Evolutionary conservation across 2,113 vertebrate genomes (phyloP), one percentile per base, ranked within the genome.

Genomic region (Hystrix brachyura): DNA sequence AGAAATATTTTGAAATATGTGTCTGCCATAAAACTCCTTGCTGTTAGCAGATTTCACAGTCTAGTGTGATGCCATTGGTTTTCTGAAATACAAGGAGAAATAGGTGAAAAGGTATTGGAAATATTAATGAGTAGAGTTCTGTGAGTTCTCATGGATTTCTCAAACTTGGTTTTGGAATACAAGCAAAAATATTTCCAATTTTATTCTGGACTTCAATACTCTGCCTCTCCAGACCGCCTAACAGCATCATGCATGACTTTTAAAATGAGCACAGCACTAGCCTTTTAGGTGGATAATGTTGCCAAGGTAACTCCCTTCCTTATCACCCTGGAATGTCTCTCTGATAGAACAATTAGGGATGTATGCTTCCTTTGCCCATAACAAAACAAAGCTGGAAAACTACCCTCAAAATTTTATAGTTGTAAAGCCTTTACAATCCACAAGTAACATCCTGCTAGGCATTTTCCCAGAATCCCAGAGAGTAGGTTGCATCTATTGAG

Each of bases 1-100:
- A 53, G 72, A 83, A 92, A 94, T 82, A 93, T 67, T 94, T 83
- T 64, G 9, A 90, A 91, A 55, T 81, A 79, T 67, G 38, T 83
- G 55, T 83, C 87, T 94, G 23, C n/a, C 60, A 29, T 4, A 51
- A 69, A 88, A 82, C 76, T 79, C 59, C 48, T 93, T 90, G 38
- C 46, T 96, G 38, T 87, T 94, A 93, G 85, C 69, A 23, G 67
- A 90, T 93, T 95, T 95, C 80, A 84, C 71, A 85, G 57, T 93
- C 53, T 21, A 51, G 9, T 65, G 19, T 89, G 86, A 79, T 55
- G 90, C 57, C 55, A 76, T 55, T 17, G 71, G 60, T 53, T 93
- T 96, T 93, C 69, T 74, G 38, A 94, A 96, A 92, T 8, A 87
- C n/a, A 88, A 67, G 19, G 74, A 7, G 74, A 96, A 97, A 90